Percentiles rank a stretch among this genome's conserved stretches.
These are phyloP conservation scores for Erinaceus europaeus DNA, from an alignment of 2,113 vertebrate genomes.

Conservation along the genomic window DNA sequence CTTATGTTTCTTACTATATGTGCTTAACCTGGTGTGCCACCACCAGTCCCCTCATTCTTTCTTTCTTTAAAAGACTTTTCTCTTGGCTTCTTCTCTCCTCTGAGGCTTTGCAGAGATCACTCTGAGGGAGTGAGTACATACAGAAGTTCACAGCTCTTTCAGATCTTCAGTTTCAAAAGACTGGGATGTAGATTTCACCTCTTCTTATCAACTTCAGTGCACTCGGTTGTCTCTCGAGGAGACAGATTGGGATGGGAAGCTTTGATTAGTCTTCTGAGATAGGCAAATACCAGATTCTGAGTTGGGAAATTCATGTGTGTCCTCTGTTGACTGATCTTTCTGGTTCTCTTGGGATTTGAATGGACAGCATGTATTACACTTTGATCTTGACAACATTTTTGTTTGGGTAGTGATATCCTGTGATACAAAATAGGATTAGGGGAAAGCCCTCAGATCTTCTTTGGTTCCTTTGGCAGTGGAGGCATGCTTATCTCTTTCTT, in stretches of 20 bases:
- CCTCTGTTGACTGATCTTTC: background rate
- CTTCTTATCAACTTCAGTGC: background rate
- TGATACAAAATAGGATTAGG: background rate
- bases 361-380: background rate
- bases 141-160: background rate
- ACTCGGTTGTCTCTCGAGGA: background rate
- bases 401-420: background rate
- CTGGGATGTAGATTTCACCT: background rate
- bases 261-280: background rate
- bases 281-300: background rate
- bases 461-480: background rate
- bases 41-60: too few species aligned
- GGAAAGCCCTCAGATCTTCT: background rate
- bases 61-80: slow-evolving; percentile 17
- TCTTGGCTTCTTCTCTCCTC: background rate
- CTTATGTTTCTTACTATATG: too few species aligned
- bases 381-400: background rate
- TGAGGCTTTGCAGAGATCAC: background rate
- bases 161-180: background rate
- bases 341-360: background rate
- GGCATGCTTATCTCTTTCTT: background rate
- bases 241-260: background rate
- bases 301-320: background rate
- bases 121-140: background rate
- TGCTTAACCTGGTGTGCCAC: too few species aligned